Base-by-base conservation (phyloP, 1,140 invertebrate species). In the Spodoptera litura region DNA sequence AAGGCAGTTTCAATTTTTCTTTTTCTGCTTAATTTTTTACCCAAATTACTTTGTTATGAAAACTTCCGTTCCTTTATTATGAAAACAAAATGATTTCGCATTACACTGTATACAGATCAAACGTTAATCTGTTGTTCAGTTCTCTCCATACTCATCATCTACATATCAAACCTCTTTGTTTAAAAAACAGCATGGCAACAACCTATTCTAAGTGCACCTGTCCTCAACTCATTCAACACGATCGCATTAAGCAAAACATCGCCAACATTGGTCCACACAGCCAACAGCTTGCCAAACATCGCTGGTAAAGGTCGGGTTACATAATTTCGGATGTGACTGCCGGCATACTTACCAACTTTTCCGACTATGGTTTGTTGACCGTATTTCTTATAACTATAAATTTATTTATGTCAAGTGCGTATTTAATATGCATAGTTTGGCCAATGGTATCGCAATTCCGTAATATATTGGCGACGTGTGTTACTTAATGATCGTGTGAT, bases 221-320 rank as follows among this genome's bases (percentile, higher is more conserved):
- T 20, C 13, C 2, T 55, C 53, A 55, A 55, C 13, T n/a, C 15
- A 56, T 20, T 49, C 6, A 64, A 66, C 38, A 66, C 62, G 59
- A 49, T n/a, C 15, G 31, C 31, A 38, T 58, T 58, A 25, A n/a
- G 55, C 13, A 44, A 44, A 62, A 74, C 38, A 44, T 6, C 1
- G 4, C 72, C 72, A 74, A 74, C 59, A 74, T 74, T 74, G 58
- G 72, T 52, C 15, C 52, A 72, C 68, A 58, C 70, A 58, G 70
- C 72, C 72, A 62, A 73, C 68, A 35, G 55, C 58, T 74, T 74
- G 72, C 58, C 72, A 74, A 74, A 74, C 72, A 62, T 66, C 6
- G 9, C 61, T 38, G 0, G 25, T 61, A 74, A 74, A 74, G 72
- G 72, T 74, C 72, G 20, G 8, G 5, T 74, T 74, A 74, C 72